Evolutionary conservation across 92 coral and sea anemone species (phyloP), one percentile per base, ranked within the genome.

Genomic region (Desmophyllum pertusum): DNA sequence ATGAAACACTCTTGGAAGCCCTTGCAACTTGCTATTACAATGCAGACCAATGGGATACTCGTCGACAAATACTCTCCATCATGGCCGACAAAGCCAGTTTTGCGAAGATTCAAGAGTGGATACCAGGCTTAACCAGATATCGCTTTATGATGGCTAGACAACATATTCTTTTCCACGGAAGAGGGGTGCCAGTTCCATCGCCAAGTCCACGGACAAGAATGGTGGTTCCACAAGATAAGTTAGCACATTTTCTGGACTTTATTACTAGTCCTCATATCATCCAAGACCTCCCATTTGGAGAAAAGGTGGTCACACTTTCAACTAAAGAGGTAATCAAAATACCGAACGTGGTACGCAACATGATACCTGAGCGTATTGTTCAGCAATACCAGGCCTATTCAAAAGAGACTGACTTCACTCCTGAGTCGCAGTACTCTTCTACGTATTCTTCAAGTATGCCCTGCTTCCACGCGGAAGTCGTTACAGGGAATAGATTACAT

Each of bases 281-380:
- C 78, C 93, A 90, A 85, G 88, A 90, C 25, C 80, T 90, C 18
- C 90, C 93, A 17, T 81, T 90, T 74, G 93, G 86, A 39, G 88
- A 86, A 51, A 90, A 78, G 40, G 70, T 84, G 2, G 73, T 86
- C 51, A 78, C 42, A 51, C 77, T 90, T 53, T 90, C 93, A 37
- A 81, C 84, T 8, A 90, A 90, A 27, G 87, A 90, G 64, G 78
- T 84, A 33, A 85, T 90, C n/a, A 81, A 65, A 10, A 90, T 85
- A 40, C 93, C 88, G 1, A 90, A 86, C 70, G 90, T 89, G 40
- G 80, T 89, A 31, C 75, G 86, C 5, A 64, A 63, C 78, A 80
- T 89, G 74, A 80, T 89, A 29, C 90, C 90, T 10, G 80, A 87
- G 79, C 69, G 85, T 36, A 86, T 90, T 5, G 85, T 86, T 72